A percentile compares a stretch with the other conserved stretches of the same genome.
phyloP scores from a whole-genome alignment of 2,888 invertebrate species.

The Sisyra terminalis region DNA sequence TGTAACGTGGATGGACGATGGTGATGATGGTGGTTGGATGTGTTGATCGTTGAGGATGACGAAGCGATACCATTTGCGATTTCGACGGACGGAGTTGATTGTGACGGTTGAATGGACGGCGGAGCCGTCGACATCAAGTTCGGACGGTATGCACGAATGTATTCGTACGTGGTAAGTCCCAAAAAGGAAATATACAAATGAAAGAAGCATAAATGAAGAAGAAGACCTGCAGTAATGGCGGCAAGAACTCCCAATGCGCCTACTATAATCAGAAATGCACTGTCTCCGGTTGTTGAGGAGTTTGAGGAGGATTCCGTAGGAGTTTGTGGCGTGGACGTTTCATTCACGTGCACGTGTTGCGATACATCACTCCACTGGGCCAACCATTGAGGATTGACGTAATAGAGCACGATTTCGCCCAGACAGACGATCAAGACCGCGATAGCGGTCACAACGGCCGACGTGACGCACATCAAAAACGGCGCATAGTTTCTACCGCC shows the following conservation, averaged over 20 bases:
- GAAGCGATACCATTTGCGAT: conserved; percentile 15
- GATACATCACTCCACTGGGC: conserved; percentile 23
- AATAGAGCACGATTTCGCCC: conserved; percentile 49
- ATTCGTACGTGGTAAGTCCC: conserved; percentile 82
- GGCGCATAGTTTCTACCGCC: conserved; percentile 79
- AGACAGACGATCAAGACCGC: conserved; percentile 53
- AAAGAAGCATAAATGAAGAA: conserved; percentile 73
- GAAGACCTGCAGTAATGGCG: conserved; percentile 56
- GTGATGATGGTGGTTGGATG: conserved; percentile 10
- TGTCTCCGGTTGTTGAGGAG: conserved; percentile 28
- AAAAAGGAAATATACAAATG: conserved; percentile 73
- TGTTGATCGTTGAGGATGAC: conserved; percentile 28
- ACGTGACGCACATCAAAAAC: conserved; percentile 64
- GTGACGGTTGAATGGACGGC: conserved; percentile 14
- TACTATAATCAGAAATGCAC: conserved; percentile 40
- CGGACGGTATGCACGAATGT: conserved; percentile 43
- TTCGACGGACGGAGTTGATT: conserved; percentile 9
- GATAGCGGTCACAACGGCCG: conserved; percentile 56
- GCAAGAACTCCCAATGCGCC: conserved; percentile 49
- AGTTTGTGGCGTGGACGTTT: conserved; percentile 6
- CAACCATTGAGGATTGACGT: conserved; percentile 36
- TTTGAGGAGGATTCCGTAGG: conserved; percentile 8
- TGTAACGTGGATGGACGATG: conserved; percentile 25
- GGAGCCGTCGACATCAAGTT: conserved; percentile 17
- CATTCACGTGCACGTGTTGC: conserved; percentile 10